Percentiles rank a stretch among this genome's conserved stretches.
Conservation (phyloP, 2,797 vertebrate species). For the Acrossocheilus wenchowensis region DNA sequence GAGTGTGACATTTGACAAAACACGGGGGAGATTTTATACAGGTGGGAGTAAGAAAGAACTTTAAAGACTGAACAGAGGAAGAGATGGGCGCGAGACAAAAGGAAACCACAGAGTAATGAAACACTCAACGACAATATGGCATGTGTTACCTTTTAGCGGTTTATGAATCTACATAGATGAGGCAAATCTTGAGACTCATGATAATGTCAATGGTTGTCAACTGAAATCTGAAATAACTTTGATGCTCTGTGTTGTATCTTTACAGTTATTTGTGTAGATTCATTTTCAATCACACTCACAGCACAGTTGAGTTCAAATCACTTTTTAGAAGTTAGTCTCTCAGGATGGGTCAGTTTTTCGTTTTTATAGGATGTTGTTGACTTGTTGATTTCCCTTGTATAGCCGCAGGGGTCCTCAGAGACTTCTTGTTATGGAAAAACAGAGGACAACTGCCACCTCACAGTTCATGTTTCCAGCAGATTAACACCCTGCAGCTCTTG, state of each 20-base stretch:
- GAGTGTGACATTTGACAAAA: conserved; percentile 38
- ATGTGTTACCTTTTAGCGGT: conserved; percentile 24
- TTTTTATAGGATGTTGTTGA: conserved; percentile 26
- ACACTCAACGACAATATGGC: conserved; percentile 18
- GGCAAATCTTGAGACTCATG: conserved; percentile 9
- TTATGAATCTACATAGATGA: conserved; percentile 17
- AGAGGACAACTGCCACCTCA: conserved; percentile 21
- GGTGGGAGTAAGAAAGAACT: conserved; percentile 41
- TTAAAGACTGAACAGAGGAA: conserved; percentile 17
- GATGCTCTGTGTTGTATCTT: neutral
- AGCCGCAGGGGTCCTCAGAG: conserved; percentile 33
- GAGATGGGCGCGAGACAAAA: neutral
- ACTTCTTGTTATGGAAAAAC: conserved; percentile 24
- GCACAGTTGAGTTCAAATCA: neutral
- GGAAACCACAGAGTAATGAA: conserved; percentile 37
- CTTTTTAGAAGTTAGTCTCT: neutral
- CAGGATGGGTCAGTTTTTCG: neutral
- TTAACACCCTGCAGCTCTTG: neutral
- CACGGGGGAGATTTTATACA: conserved; percentile 10
- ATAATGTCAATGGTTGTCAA: neutral
- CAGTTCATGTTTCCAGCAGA: conserved; percentile 24
- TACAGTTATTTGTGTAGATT: neutral
- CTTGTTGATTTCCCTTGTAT: conserved; percentile 44
- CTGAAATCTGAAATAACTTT: conserved; percentile 24
- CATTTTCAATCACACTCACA: neutral